A percentile compares a stretch with the other conserved stretches of the same genome.
Conservation (phyloP, 1,140 invertebrate genomes). For the Pseudomyrmex dendroicus region DNA sequence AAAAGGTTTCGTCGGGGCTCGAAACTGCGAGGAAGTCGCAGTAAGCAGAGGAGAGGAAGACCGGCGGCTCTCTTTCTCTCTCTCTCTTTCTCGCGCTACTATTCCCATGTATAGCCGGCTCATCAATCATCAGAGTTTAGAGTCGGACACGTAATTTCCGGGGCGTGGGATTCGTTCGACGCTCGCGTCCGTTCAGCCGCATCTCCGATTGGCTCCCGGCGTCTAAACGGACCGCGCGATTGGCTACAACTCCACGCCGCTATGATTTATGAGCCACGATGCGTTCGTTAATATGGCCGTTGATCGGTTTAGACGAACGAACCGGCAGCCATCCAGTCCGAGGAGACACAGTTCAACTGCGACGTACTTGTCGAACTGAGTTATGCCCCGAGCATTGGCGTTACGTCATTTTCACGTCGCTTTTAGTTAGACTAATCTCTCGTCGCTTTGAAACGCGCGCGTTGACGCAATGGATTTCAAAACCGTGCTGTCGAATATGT, state of each 20-base stretch:
- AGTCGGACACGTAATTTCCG: constrained; percentile 84
- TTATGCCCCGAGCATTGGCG: constrained; percentile 54
- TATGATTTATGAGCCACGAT: constrained; percentile 81
- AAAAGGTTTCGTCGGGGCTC: constrained; percentile 12
- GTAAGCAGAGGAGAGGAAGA: constrained; percentile 51
- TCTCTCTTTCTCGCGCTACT: constrained; percentile 9
- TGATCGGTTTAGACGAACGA: constrained; percentile 71
- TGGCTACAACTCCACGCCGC: constrained; percentile 73
- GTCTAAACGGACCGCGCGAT: constrained; percentile 70
- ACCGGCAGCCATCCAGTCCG: constrained; percentile 47
- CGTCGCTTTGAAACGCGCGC: background rate
- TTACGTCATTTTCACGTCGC: constrained; percentile 39
- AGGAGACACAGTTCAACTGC: constrained; percentile 59
- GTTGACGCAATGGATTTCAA: background rate
- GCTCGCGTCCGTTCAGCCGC: constrained; percentile 64
- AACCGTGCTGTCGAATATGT: background rate
- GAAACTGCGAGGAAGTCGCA: constrained; percentile 55
- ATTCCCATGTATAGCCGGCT: constrained; percentile 74
- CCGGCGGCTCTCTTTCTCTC: background rate
- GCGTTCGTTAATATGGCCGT: constrained; percentile 77
- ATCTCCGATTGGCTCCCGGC: constrained; percentile 71
- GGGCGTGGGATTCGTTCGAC: constrained; percentile 77
- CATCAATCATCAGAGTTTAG: constrained; percentile 84
- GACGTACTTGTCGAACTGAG: constrained; percentile 47
- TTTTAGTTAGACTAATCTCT: constrained; percentile 19